These are phyloP conservation scores for Acropternis orthonyx DNA, from an alignment of 2,797 vertebrate genomes.

Conservation along the genomic window DNA sequence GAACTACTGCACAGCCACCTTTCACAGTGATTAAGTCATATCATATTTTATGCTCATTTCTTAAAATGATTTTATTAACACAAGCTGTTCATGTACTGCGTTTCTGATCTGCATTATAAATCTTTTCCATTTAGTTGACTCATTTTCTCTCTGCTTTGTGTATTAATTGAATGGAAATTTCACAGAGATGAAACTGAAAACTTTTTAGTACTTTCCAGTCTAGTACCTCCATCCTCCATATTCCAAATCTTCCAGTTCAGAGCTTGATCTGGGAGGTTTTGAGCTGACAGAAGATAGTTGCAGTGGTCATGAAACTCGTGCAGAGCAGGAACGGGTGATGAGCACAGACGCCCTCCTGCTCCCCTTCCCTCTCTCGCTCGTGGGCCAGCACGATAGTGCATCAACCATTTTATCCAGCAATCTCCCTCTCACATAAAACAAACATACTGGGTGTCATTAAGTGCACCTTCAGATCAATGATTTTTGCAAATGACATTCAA, in stretches of 20 bases:
- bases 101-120: slow-evolving; percentile 44
- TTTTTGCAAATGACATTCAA: slow-evolving; percentile 81
- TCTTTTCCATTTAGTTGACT: slow-evolving; percentile 14
- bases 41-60: slow-evolving; percentile 57
- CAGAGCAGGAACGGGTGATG: neutral
- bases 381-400: neutral
- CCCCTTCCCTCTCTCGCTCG: neutral
- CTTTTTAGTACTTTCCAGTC: neutral
- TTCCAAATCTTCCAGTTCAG: neutral
- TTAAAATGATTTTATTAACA: slow-evolving; percentile 57
- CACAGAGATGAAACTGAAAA: neutral
- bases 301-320: neutral
- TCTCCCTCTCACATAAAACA: slow-evolving; percentile 73
- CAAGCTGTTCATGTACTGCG: slow-evolving; percentile 33
- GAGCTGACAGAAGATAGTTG: neutral
- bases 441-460: slow-evolving; percentile 74
- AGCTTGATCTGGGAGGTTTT: neutral
- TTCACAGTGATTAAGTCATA: slow-evolving; percentile 56
- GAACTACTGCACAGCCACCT: slow-evolving; percentile 24
- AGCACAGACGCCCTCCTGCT: neutral
- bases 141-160: neutral
- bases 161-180: neutral
- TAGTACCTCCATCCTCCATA: neutral
- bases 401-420: slow-evolving; percentile 65
- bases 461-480: slow-evolving; percentile 79